Base-by-base conservation (phyloP, 2,888 invertebrate genomes). In the Pollenia amentaria region DNA sequence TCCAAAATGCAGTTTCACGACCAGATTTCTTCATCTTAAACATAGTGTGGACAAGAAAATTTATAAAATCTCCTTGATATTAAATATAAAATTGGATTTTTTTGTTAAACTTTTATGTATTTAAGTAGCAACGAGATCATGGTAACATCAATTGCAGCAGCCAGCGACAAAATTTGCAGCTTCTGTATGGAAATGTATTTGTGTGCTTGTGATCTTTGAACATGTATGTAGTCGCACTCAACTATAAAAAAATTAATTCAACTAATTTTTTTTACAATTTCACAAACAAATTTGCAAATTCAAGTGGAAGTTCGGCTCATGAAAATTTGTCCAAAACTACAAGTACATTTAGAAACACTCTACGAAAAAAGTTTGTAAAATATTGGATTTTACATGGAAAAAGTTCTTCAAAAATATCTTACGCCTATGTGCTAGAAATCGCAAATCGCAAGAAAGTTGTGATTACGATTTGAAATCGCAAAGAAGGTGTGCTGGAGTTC, bases 201-300 rank as follows among this genome's bases (percentile, higher is more conserved):
- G 21, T 40, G 14, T 62, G 55, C 62, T 57, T 65, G 57, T 69
- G 80, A 65, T 72, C 42, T 64, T 40, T 73, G 10, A 12, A 57
- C 73, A 73, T 67, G 64, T 16, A 73, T 67, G 64, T 16, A 76
- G 16, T 53, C 18, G 40, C 40, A 46, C 18, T 80, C 60, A 48
- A 76, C 69, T 55, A 84, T 81, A 40, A 65, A 46, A 48, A 77
- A 81, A 81, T 69, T 62, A 64, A 81, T 84, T 77, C 62, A 62
- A 44, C 77, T 84, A 81, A 84, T 87, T 82, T 86, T 84, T 84
- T 65, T 21, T 64, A 51, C 57, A 77, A 70, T 77, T 84, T 84
- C 55, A 62, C 53, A 72, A 77, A 62, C 67, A 84, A 81, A 69
- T 77, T 86, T 80, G 18, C 64, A 46, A 78, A 78, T 55, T 53